A percentile compares a stretch with the other conserved stretches of the same genome.
Evolutionary conservation across 2,797 vertebrate species (phyloP).

Genomic region (Hoplostethus mediterraneus): DNA sequence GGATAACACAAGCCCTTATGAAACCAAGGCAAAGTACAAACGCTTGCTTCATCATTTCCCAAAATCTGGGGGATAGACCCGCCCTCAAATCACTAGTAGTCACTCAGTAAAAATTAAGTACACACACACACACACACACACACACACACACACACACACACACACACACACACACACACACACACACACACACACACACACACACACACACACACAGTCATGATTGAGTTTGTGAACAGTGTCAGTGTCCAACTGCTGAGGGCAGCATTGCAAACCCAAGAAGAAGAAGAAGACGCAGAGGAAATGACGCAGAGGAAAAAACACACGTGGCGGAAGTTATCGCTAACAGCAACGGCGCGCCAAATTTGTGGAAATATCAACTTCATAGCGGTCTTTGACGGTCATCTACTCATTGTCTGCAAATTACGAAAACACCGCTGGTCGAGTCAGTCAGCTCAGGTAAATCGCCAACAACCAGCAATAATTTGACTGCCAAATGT

Average conservation of each 20-base stretch:
- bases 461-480: constrained; percentile 6
- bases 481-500: neutral
- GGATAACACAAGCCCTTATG: constrained; percentile 43
- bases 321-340: neutral
- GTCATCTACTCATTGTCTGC: neutral
- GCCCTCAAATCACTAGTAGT: too few relatives aligned
- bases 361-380: constrained; percentile 49
- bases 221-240: too few relatives aligned
- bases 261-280: too few relatives aligned
- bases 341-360: constrained; percentile 51
- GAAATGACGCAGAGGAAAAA: constrained; percentile 37
- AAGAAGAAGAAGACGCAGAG: neutral
- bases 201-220: neutral
- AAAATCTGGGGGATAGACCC: constrained; percentile 39
- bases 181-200: neutral
- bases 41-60: constrained; percentile 70
- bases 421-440: neutral
- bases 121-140: neutral
- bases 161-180: neutral
- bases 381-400: neutral
- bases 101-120: neutral
- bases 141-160: neutral
- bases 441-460: constrained; percentile 9
- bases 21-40: constrained; percentile 64
- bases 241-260: too few relatives aligned